These are phyloP conservation scores for Theonella swinhoei DNA, from an alignment of 37 sponge, comb jelly and placozoan genomes.

Conservation along the genomic window DNA sequence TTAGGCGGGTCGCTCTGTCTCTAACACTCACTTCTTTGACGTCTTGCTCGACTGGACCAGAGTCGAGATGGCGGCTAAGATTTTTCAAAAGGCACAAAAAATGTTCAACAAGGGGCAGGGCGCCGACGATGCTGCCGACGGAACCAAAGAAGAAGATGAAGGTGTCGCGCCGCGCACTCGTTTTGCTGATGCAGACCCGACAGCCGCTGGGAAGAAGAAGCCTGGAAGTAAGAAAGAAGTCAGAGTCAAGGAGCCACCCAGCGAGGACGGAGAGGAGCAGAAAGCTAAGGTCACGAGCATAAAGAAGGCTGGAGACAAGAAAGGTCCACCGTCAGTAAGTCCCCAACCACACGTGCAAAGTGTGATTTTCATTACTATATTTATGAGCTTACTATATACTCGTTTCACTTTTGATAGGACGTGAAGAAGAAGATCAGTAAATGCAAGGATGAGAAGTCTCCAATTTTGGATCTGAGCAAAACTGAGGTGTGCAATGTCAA, in stretches of 20 bases:
- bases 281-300: not conserved
- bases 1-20: no score
- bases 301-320: not conserved
- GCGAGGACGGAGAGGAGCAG: not conserved
- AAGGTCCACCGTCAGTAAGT: not conserved
- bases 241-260: not conserved
- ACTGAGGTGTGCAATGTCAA: slow-evolving; percentile 66
- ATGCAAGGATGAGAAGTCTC: slow-evolving; percentile 86
- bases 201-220: not conserved
- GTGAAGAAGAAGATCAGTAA: slow-evolving; percentile 86
- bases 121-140: not conserved
- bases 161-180: not conserved
- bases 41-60: no score
- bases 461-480: slow-evolving; percentile 82
- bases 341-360: no score
- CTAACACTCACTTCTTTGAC: no score
- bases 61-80: not conserved
- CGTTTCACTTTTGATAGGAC: slow-evolving; percentile 40
- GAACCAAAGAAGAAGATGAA: not conserved
- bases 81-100: no score
- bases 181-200: not conserved
- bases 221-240: not conserved
- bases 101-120: not conserved
- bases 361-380: no score
- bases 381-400: not conserved